Percentiles rank a stretch among this genome's conserved stretches.
phyloP scores from a whole-genome alignment of 2,113 vertebrate genomes.

The Pedionomus torquatus region DNA sequence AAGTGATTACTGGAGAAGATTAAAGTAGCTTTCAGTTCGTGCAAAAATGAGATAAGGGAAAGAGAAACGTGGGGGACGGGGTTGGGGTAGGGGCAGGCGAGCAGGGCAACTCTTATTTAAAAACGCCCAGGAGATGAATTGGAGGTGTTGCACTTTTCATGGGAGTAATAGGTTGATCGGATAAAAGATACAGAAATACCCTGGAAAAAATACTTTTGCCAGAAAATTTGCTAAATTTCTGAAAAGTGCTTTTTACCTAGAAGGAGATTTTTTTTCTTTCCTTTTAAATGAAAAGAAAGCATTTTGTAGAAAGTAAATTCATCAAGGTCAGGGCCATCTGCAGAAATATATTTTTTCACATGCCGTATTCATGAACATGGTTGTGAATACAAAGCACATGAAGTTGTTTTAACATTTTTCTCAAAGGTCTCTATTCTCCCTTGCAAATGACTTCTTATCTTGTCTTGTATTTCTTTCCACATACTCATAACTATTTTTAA shows the following conservation, averaged over 20 bases:
- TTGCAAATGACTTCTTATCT: not conserved
- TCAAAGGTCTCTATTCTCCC: not conserved
- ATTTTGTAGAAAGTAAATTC: constrained; percentile 19
- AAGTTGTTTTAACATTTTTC: not conserved
- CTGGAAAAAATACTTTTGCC: not conserved
- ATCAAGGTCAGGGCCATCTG: not conserved
- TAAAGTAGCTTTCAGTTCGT: not conserved
- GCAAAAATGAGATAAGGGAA: not conserved
- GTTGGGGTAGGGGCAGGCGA: no score
- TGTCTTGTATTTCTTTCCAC: not conserved
- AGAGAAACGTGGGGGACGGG: no score
- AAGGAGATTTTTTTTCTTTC: not conserved
- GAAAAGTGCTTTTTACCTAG: not conserved
- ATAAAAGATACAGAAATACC: not conserved
- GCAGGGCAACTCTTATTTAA: not conserved
- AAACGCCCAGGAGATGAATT: not conserved
- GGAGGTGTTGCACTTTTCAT: not conserved
- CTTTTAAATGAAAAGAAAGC: not conserved
- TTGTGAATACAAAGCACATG: not conserved
- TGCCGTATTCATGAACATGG: not conserved
- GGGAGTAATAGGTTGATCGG: not conserved
- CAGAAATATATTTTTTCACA: not conserved
- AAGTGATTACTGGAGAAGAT: not conserved
- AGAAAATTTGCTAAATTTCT: not conserved
- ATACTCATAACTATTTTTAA: not conserved